Evolutionary conservation across 1,140 invertebrate species (phyloP), one percentile per base, ranked within the genome.

Genomic region (Meteorus sp.): DNA sequence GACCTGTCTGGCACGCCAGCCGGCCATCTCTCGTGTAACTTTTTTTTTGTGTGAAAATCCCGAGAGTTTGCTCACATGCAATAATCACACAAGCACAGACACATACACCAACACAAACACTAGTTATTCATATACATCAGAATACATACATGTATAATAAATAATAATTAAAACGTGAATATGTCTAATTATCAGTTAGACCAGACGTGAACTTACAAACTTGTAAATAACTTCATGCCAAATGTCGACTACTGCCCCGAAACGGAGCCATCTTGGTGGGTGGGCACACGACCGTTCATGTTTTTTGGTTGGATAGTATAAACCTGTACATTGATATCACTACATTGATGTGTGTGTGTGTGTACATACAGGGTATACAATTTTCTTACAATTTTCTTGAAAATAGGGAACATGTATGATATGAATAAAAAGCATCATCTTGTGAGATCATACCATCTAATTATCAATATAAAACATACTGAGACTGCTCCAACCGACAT

Each of bases 261-360:
- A 66, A 57, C 66, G 75, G 75, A 76, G 72, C 75, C 75, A 77
- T 77, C 74, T 77, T 77, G 71, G 69, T 76, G 72, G 75, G 73
- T 77, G 74, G 75, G 67, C 74, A 75, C 73, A 69, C 70, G 66
- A 62, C 59, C 59, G 61, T 48, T 27, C 17, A 48, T 48, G 45
- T 71, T 69, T 68, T 64, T 47, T 39, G 57, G 6, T 41, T 23
- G 50, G 55, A 29, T 56, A 63, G 56, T 69, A 64, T 6, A 8
- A 54, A 56, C 11, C 37, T 6, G 6, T 6, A 11, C 11, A 39
- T 39, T 39, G 8, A n/a, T 39, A 39, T 13, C 35, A 39, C 15
- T 29, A 29, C n/a, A n/a, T n/a, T n/a, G n/a, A n/a, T n/a, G n/a
- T n/a, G n/a, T n/a, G n/a, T n/a, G n/a, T n/a, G 9, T 29, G 9